Percentiles rank a stretch among this genome's conserved stretches.
Evolutionary conservation across 2,888 invertebrate species (phyloP).

Genomic region (Scaptomyza caliginosa): DNA sequence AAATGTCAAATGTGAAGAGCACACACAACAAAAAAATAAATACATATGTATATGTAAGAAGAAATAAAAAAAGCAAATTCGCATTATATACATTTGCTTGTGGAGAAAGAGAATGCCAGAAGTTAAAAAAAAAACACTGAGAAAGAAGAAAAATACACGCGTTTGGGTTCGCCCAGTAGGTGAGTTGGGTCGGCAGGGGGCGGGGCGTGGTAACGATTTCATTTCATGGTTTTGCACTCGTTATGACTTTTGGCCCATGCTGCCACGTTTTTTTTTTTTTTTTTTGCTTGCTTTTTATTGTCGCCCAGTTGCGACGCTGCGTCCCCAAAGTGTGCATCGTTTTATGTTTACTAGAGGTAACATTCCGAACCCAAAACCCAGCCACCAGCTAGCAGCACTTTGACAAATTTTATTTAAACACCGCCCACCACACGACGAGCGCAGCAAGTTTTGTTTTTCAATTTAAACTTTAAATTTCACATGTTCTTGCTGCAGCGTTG

Average conservation of each 20-base stretch:
- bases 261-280: constrained; percentile 54
- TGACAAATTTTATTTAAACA: constrained; percentile 63
- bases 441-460: constrained; percentile 65
- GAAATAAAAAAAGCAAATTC: constrained; percentile 39
- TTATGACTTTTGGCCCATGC: constrained; percentile 70
- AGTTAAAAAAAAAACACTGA: not conserved
- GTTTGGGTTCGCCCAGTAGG: constrained; percentile 8
- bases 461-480: constrained; percentile 71
- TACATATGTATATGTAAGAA: not conserved
- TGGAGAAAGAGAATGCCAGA: constrained; percentile 8
- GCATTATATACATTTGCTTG: constrained; percentile 60
- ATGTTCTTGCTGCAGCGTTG: constrained; percentile 28
- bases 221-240: constrained; percentile 81
- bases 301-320: constrained; percentile 65
- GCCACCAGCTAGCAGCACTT: constrained; percentile 7
- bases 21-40: constrained; percentile 18
- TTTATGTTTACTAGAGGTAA: constrained; percentile 73
- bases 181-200: constrained; percentile 17
- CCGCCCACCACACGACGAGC: constrained; percentile 33
- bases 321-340: constrained; percentile 75
- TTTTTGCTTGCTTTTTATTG: constrained; percentile 73
- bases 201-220: constrained; percentile 71
- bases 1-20: constrained; percentile 69
- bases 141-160: not conserved
- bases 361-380: constrained; percentile 30